phyloP scores from a whole-genome alignment of 2,113 vertebrate genomes.

The Lipophrys pholis region DNA sequence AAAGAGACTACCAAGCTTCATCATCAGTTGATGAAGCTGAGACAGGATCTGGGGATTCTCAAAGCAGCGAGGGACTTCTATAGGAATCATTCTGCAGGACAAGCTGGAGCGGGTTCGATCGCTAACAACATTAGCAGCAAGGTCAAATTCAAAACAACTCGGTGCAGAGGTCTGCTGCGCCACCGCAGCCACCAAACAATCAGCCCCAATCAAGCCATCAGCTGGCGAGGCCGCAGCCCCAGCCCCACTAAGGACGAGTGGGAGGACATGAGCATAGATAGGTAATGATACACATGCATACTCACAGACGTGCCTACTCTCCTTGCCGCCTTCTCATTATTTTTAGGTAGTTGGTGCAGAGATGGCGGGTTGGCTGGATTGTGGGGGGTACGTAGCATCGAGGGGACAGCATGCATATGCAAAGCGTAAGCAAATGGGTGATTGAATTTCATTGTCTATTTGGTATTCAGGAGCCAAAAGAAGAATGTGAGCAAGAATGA shows the following conservation, averaged over 20 bases:
- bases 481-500: constrained; percentile 88
- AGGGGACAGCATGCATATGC: constrained; percentile 95
- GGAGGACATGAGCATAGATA: constrained; percentile 95
- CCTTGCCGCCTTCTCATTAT: constrained; percentile 91
- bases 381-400: constrained; percentile 76
- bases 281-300: constrained; percentile 84
- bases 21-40: constrained; percentile 81
- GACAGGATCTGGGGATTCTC: constrained; percentile 83
- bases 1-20: constrained; percentile 81
- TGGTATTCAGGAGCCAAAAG: constrained; percentile 91
- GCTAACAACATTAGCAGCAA: constrained; percentile 81
- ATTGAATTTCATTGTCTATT: constrained; percentile 98
- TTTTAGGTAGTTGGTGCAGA: constrained; percentile 81
- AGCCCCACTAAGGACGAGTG: constrained; percentile 94
- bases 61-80: constrained; percentile 80
- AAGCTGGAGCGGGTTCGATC: constrained; percentile 48
- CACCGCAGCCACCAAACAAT: constrained; percentile 84
- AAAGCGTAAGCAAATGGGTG: constrained; percentile 95
- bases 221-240: constrained; percentile 85
- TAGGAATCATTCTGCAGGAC: constrained; percentile 58
- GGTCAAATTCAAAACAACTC: constrained; percentile 87
- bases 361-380: constrained; percentile 51
- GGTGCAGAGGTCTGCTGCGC: constrained; percentile 80
- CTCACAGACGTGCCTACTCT: constrained; percentile 53
- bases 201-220: constrained; percentile 92